phyloP scores from a whole-genome alignment of 1,140 invertebrate species.

The Euura saliciscinereae region DNA sequence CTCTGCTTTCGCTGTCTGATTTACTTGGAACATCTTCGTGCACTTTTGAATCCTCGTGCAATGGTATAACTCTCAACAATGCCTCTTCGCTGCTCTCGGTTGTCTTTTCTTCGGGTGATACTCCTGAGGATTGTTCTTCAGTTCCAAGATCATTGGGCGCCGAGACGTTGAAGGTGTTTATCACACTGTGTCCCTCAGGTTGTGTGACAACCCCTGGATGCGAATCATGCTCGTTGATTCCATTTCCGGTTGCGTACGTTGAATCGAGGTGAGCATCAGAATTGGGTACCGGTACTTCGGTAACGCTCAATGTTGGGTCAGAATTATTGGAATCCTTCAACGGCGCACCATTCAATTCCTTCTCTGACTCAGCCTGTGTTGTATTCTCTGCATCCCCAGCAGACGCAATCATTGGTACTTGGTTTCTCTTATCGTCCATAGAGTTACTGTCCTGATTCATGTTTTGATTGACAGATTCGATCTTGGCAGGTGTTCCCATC shows the following conservation, averaged over 20 bases:
- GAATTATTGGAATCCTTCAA: not conserved
- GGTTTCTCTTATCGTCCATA: not conserved
- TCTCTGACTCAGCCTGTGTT: not conserved
- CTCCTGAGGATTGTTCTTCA: too few species aligned
- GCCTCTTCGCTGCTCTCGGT: too few species aligned
- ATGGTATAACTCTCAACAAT: not conserved
- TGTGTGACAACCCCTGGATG: too few species aligned
- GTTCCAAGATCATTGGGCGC: too few species aligned
- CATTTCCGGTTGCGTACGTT: too few species aligned
- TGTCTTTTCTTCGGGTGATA: too few species aligned
- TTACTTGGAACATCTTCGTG: not conserved
- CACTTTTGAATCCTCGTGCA: not conserved
- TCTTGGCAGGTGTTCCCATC: not conserved
- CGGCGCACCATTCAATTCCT: not conserved
- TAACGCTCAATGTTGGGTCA: not conserved
- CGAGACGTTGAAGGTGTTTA: too few species aligned
- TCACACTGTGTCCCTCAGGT: too few species aligned
- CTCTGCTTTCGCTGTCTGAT: too few species aligned
- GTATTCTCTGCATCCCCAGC: not conserved
- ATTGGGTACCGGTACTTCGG: too few species aligned
- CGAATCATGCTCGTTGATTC: too few species aligned
- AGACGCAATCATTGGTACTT: not conserved
- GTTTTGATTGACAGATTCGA: not conserved
- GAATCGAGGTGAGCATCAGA: too few species aligned
- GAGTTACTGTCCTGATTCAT: not conserved